Evolutionary conservation across 2,797 vertebrate genomes (phyloP), one percentile per base, ranked within the genome.

Genomic region (Notolepis coatsorum): DNA sequence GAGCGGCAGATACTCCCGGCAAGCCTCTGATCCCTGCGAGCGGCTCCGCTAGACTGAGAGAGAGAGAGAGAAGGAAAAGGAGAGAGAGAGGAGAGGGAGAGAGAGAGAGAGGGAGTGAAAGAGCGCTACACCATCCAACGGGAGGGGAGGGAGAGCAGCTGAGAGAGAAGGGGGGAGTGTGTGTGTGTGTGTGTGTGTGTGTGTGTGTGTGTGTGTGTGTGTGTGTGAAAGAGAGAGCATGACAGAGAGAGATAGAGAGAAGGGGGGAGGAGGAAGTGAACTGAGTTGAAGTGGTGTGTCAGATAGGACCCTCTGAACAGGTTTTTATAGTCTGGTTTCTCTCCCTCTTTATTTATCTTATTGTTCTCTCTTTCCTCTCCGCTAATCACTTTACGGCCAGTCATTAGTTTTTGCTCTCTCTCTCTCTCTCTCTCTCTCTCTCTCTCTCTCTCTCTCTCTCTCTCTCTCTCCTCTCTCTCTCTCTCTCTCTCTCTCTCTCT

Each of bases 11-110:
- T 86, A 85, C 81, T 80, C 81, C 70, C 87, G 67, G 79, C 81
- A 82, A 80, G 80, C 79, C 85, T 89, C 89, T 89, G 87, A 86
- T 89, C 88, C 86, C 67, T 82, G 81, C 82, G 88, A 79, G 87
- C 77, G 33, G 76, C 88, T 87, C 81, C 68, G 77, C 61, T 84
- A 91, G 88, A 91, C 86, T 89, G 88, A 54, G 27, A 15, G 42
- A 37, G 61, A 17, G 79, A 89, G 67, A 73, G 79, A 80, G 59
- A 30, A 62, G 73, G 59, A 57, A 35, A 53, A 17, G 37, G 61
- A 70, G 71, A 73, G 87, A 88, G 82, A 84, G 88, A 86, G 80
- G 57, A 75, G 80, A 78, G 80, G 73, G 76, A 49, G 37, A 10
- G 83, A 79, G 81, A 81, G 77, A 90, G 65, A 71, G 77, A 79